These are phyloP conservation scores for Campylomormyrus tamandua DNA, from an alignment of 2,113 vertebrate genomes.

Conservation along the genomic window DNA sequence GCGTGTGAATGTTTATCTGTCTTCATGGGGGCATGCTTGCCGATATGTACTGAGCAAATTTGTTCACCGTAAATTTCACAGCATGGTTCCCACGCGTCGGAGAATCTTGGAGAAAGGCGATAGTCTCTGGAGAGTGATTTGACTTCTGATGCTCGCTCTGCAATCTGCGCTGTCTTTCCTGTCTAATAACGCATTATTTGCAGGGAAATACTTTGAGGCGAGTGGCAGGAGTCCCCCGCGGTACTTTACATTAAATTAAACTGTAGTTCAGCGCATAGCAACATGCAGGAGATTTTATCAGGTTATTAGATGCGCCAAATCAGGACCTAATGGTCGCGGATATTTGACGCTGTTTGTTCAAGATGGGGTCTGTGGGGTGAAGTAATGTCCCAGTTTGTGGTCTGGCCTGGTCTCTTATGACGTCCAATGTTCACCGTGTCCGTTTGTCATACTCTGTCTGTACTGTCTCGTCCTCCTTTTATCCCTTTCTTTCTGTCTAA, in stretches of 20 bases:
- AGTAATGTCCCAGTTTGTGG: background rate
- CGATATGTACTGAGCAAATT: background rate
- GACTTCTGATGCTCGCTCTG: background rate
- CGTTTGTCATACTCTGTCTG: background rate
- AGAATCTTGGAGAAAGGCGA: background rate
- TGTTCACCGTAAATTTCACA: background rate
- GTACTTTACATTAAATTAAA: conserved; percentile 19
- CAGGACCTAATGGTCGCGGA: background rate
- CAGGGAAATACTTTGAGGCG: conserved; percentile 3
- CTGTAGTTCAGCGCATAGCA: background rate
- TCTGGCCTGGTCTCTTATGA: background rate
- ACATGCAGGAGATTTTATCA: background rate
- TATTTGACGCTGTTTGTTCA: background rate
- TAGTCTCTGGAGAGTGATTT: background rate
- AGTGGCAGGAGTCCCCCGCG: background rate
- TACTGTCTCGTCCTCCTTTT: background rate
- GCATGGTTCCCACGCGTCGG: background rate
- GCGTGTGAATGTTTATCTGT: background rate
- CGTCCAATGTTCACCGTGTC: background rate
- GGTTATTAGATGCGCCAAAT: background rate
- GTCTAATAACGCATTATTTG: conserved; percentile 17
- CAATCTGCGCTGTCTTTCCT: conserved; percentile 6
- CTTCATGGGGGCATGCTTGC: background rate
- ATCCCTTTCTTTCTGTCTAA: background rate
- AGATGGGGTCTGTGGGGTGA: background rate